Evolutionary conservation across 1,140 invertebrate genomes (phyloP), one percentile per base, ranked within the genome.

Genomic region (Rhopalosiphum padi): DNA sequence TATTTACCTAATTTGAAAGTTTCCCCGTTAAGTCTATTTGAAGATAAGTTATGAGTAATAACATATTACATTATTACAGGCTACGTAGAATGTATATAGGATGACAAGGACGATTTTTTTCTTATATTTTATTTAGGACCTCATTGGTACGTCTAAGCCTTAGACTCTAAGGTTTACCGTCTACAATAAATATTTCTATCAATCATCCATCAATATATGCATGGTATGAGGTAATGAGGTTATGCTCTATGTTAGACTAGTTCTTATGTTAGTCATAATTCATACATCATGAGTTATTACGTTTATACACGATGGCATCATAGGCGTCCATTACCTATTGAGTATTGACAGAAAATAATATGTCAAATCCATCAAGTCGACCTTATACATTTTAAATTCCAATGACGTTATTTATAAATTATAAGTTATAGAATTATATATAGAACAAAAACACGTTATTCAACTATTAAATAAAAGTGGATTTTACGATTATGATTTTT

Each of bases 381-480:
- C 87, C 87, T 53, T 88, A 53, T 86, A 55, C 25, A 11, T 55
- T 89, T 89, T 22, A 37, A 53, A 37, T 41, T 55, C 30, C 51
- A 89, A 89, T 89, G 88, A 37, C 51, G 35, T 21, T 9, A 53
- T 53, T 89, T 48, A 88, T 88, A 53, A 51, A 21, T 88, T 53
- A 51, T 35, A 9, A 30, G 0, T 48, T 48, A 41, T 30, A 43
- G 22, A 43, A 22, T 15, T 46, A 46, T 43, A 4, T 53, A 86
- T 86, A 46, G 35, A 23, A 86, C 0, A 0, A 48, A 35, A 48
- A 48, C 85, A 46, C 18, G 23, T 48, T 35, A 11, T 37, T 89
- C 6, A 23, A 15, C 7, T 25, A n/a, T 41, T 22, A 55, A 88
- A 55, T 89, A 6, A 55, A 11, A 25, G 35, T 5, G 18, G n/a